These are phyloP conservation scores for Busseola fusca DNA, from an alignment of 2,888 invertebrate genomes.

Conservation along the genomic window DNA sequence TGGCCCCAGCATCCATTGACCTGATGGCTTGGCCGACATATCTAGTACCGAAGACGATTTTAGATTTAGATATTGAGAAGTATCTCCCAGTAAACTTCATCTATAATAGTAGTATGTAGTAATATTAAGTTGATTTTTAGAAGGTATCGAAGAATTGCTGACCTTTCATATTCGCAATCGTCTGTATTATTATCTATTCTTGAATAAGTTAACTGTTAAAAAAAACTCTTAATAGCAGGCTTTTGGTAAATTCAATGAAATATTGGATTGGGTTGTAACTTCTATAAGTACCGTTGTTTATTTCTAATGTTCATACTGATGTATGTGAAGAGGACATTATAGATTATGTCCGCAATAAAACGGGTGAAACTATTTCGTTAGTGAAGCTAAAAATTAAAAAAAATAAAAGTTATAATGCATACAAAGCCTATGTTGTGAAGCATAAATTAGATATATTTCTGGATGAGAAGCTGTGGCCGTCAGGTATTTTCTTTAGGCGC, in stretches of 20 bases:
- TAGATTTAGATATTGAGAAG: constrained; percentile 1
- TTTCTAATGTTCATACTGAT: no score
- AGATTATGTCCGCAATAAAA: no score
- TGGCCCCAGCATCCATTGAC: constrained; percentile 76
- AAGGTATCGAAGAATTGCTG: no score
- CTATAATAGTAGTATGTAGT: neutral
- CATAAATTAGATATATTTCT: no score
- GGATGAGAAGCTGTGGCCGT: no score
- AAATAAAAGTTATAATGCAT: no score
- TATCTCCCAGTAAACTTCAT: neutral
- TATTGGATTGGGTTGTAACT: constrained; percentile 8
- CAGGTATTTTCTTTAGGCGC: no score
- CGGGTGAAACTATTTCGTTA: no score
- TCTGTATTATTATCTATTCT: neutral
- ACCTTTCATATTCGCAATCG: neutral
- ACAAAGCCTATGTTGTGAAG: no score
- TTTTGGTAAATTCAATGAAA: neutral
- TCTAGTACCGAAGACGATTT: constrained; percentile 38
- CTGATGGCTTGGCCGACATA: constrained; percentile 66
- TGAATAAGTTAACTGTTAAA: neutral
- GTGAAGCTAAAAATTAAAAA: no score
- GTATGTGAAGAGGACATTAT: no score
- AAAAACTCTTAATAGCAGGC: neutral
- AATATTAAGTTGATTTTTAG: neutral
- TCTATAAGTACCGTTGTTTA: no score